Evolutionary conservation across 2,113 vertebrate genomes (phyloP), one percentile per base, ranked within the genome.

Genomic region (Martes martes): DNA sequence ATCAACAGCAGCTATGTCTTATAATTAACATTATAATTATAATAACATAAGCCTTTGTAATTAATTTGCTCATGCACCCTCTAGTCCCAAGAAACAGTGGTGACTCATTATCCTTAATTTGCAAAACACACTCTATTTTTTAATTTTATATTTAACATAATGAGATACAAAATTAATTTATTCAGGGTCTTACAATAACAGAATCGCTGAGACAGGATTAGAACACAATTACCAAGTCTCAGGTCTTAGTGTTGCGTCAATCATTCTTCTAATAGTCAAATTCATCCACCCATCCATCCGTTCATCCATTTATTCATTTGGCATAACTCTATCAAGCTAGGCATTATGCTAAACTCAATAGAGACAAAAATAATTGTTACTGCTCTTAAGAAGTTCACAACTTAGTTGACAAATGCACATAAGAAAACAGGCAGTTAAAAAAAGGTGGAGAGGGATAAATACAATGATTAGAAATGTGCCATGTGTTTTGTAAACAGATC

Each of bases 121-220:
- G 86, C 82, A 97, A 98, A 97, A 97, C 78, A 96, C 82, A 94
- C 81, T 96, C 69, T 96, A 97, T 93, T 98, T 97, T 98, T 95
- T 47, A 93, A 96, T 97, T 97, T 98, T 97, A 88, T 96, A 91
- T 95, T 97, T 97, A 95, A 94, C 42, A 83, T 93, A 95, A 95
- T 96, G 94, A 92, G 89, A 94, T 96, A 87, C 42, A 94, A 97
- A 97, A 96, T 96, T 95, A 95, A 97, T 97, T 96, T 94, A 94
- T 96, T 96, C 92, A 91, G 45, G 28, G 69, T 52, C 69, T 97
- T 95, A 96, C 18, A 79, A 87, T 95, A 95, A 59, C 42, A 92
- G 50, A 96, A 97, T 90, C 86, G 55, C 91, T 91, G 55, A 95
- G 91, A 94, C 45, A 82, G 85, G 73, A 96, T 95, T 93, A 97